phyloP scores from a whole-genome alignment of 2,888 invertebrate species.

The Drosophila fungiperda region DNA sequence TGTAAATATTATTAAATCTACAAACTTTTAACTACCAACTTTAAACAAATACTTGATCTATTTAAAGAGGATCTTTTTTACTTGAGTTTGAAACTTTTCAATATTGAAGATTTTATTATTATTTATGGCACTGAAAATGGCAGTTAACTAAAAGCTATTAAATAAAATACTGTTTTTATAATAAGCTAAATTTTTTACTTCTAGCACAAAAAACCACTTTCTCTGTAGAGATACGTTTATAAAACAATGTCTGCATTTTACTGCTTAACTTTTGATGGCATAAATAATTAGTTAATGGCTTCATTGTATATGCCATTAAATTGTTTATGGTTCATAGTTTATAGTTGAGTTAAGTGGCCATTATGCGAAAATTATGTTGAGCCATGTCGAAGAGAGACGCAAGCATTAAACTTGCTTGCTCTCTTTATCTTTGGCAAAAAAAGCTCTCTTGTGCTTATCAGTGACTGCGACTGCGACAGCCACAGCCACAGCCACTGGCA shows the following conservation, averaged over 20 bases:
- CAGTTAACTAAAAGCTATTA: not conserved
- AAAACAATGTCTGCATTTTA: not conserved
- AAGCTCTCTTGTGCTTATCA: slow-evolving; percentile 59
- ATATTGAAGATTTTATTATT: not conserved
- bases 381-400: slow-evolving; percentile 14
- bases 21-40: not conserved
- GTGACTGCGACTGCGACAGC: slow-evolving; percentile 18
- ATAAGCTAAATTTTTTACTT: not conserved
- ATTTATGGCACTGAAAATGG: not conserved
- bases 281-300: slow-evolving; percentile 39
- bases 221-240: not conserved
- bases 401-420: not conserved
- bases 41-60: not conserved
- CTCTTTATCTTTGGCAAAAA: slow-evolving; percentile 14
- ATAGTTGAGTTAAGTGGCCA: slow-evolving; percentile 17
- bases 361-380: slow-evolving; percentile 1
- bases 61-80: not conserved
- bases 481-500: slow-evolving; percentile 2
- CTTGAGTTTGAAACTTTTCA: not conserved
- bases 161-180: not conserved
- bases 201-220: not conserved
- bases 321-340: slow-evolving; percentile 33
- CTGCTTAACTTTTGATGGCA: not conserved
- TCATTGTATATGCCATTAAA: slow-evolving; percentile 38
- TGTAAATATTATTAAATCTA: accelerated